These are phyloP conservation scores for Itoplectis maculator DNA, from an alignment of 2,888 invertebrate genomes.

Conservation along the genomic window DNA sequence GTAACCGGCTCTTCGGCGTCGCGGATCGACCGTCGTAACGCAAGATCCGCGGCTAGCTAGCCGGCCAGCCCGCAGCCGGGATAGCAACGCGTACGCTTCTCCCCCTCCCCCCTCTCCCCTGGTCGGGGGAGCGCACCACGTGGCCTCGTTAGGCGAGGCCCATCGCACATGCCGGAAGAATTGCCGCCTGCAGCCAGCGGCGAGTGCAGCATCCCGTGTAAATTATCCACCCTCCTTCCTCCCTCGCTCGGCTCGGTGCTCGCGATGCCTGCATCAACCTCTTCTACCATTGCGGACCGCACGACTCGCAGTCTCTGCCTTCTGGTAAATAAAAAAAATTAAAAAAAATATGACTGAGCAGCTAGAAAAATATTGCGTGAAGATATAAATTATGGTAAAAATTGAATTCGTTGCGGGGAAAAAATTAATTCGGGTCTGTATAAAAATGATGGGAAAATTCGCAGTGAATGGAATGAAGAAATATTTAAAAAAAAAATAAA, in stretches of 20 bases:
- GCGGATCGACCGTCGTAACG: conserved; percentile 53
- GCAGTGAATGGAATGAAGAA: too few relatives aligned
- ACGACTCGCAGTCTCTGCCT: conserved; percentile 5
- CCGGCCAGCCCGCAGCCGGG: conserved; percentile 49
- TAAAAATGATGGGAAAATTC: too few relatives aligned
- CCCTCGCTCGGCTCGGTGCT: conserved; percentile 33
- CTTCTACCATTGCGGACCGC: conserved; percentile 39
- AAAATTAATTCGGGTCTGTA: too few relatives aligned
- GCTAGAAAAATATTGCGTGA: too few relatives aligned
- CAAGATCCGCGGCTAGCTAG: conserved; percentile 56
- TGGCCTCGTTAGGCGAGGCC: conserved; percentile 70
- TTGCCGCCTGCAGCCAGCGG: conserved; percentile 56
- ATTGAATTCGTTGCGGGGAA: neutral
- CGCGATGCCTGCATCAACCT: conserved; percentile 44
- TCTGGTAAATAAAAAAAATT: conserved; percentile 14
- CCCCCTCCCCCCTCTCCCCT: too few relatives aligned
- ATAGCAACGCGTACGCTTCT: conserved; percentile 25
- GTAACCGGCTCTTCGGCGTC: conserved; percentile 66
- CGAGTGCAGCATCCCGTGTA: conserved; percentile 62
- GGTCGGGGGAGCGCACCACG: too few relatives aligned
- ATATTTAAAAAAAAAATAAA: neutral
- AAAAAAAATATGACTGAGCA: too few relatives aligned
- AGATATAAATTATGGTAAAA: neutral
- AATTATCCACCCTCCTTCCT: conserved; percentile 45
- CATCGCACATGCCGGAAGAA: conserved; percentile 70